Percentiles rank a stretch among this genome's conserved stretches.
Conservation (phyloP, 2,888 invertebrate species). For the Ichneumoninae sp. region DNA sequence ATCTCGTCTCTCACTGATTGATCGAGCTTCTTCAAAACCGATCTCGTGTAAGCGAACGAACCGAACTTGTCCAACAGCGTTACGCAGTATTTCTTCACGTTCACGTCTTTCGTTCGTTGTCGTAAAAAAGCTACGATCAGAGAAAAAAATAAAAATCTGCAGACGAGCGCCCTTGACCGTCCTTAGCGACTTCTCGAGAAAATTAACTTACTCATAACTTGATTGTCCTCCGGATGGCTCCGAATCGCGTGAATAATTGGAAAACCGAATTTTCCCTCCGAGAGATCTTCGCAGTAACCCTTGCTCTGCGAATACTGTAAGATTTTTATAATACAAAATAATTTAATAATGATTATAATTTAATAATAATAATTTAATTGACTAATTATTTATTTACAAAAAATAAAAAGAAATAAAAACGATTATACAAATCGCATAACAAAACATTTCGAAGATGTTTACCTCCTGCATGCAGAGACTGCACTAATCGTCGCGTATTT, state of each 20-base stretch:
- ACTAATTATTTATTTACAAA: not conserved
- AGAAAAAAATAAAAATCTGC: conserved; percentile 31
- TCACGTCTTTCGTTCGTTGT: conserved; percentile 94
- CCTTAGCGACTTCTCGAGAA: not conserved
- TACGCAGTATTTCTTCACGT: conserved; percentile 97
- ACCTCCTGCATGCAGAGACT: conserved; percentile 95
- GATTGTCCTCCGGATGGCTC: conserved; percentile 90
- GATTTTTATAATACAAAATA: conserved; percentile 8
- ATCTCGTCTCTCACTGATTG: conserved; percentile 91
- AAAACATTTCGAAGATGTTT: conserved; percentile 73
- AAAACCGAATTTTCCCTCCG: conserved; percentile 99
- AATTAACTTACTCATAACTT: conserved; percentile 89
- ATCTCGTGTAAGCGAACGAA: conserved; percentile 94
- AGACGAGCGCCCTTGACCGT: not conserved
- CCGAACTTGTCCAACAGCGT: conserved; percentile 93
- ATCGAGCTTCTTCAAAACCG: conserved; percentile 90
- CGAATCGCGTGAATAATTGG: conserved; percentile 97
- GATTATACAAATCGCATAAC: not conserved
- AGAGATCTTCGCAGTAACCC: conserved; percentile 98
- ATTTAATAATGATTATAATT: not conserved
- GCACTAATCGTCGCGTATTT: conserved; percentile 98
- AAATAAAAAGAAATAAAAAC: conserved; percentile 24
- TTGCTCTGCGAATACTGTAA: conserved; percentile 95
- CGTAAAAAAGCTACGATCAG: conserved; percentile 91
- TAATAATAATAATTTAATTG: no score